A percentile compares a stretch with the other conserved stretches of the same genome.
Conservation (phyloP, 2,113 vertebrate genomes). For the Solenodon paradoxus region DNA sequence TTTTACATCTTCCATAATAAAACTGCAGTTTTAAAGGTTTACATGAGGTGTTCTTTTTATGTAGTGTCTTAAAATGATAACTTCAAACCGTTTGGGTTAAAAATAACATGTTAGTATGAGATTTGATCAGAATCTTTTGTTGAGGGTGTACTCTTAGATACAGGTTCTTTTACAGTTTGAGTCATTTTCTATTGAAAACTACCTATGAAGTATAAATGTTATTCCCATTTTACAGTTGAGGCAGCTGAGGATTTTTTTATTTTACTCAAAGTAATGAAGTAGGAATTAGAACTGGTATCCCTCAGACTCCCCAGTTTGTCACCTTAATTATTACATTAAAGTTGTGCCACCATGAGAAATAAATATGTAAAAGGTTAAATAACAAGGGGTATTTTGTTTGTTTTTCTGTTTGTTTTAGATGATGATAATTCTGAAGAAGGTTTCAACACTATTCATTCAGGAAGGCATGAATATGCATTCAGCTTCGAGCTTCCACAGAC, state of each 20-base stretch:
- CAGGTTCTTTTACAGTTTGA: not conserved
- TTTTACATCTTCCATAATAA: not conserved
- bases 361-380: not conserved
- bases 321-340: not conserved
- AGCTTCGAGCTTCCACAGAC: conserved; percentile 99
- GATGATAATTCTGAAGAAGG: conserved; percentile 98
- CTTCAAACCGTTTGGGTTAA: not conserved
- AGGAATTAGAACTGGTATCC: not conserved
- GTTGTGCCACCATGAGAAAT: not conserved
- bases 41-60: not conserved
- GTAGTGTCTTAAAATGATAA: not conserved
- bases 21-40: not conserved
- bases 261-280: not conserved
- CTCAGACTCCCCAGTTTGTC: not conserved
- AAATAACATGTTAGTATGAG: not conserved
- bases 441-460: conserved; percentile 96
- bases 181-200: not conserved
- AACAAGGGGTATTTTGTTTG: not conserved
- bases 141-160: not conserved
- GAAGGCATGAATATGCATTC: conserved; percentile 99
- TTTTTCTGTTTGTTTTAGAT: conserved; percentile 83
- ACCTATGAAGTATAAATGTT: not conserved
- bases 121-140: not conserved
- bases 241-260: not conserved
- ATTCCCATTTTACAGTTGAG: not conserved